These are phyloP conservation scores for Stratiomys singularior DNA, from an alignment of 2,888 invertebrate species.

Conservation along the genomic window DNA sequence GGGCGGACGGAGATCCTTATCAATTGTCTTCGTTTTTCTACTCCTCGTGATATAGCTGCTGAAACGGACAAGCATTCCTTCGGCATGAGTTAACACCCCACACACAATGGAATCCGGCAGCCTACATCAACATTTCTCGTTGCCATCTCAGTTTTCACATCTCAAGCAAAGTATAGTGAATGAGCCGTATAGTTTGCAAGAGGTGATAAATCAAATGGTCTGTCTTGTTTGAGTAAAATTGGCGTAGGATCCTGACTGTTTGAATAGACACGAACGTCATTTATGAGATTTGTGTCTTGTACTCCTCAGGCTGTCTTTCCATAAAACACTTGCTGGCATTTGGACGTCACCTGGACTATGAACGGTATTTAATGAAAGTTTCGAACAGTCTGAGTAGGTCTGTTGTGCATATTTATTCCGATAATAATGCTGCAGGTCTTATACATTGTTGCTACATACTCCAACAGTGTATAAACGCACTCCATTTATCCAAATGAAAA, in stretches of 20 bases:
- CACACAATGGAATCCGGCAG: background rate
- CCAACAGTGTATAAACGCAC: too few relatives aligned
- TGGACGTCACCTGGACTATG: background rate
- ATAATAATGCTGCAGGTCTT: too few relatives aligned
- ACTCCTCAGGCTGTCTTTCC: background rate
- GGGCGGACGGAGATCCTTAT: too few relatives aligned
- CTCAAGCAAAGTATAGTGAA: background rate
- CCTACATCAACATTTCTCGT: background rate
- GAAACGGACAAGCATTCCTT: too few relatives aligned
- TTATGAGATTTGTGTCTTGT: background rate
- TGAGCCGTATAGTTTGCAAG: background rate
- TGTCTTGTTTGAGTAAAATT: conserved; percentile 8
- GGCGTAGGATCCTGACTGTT: background rate
- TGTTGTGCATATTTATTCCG: background rate
- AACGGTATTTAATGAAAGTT: background rate
- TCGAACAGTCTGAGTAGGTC: background rate
- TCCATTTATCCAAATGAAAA: too few relatives aligned
- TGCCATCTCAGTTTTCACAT: background rate
- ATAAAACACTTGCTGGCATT: background rate
- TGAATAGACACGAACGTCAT: conserved; percentile 6
- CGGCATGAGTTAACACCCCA: background rate
- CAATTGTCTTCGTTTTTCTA: too few relatives aligned
- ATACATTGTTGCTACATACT: too few relatives aligned
- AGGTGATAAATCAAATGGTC: background rate
- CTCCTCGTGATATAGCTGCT: too few relatives aligned